Evolutionary conservation across 2,888 invertebrate species (phyloP), one percentile per base, ranked within the genome.

Genomic region (Lepidocyrtinus sp.): DNA sequence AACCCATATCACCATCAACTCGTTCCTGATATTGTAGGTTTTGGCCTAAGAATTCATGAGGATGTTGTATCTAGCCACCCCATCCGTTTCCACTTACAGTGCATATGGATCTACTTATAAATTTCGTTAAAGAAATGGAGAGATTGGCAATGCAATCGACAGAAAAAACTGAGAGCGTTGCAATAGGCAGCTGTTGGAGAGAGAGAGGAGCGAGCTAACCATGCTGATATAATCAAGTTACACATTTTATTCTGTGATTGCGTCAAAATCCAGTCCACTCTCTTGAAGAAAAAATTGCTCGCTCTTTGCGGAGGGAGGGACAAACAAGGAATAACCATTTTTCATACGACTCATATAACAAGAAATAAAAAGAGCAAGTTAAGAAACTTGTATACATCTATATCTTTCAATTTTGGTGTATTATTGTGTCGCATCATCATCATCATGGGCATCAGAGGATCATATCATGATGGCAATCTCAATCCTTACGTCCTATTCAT

Each of bases 281-380:
- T 50, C 50, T 17, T n/a, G n/a, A 50, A 50, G 50, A 50, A 50
- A n/a, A n/a, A 50, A 50, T 50, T 50, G 50, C 50, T 50, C 50
- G 15, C 50, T 50, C 17, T 50, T 50, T 36, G 36, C 36, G 50
- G 17, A 50, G 2, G 50, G 50, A 50, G 17, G 50, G 50, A 50
- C 50, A 50, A 50, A 50, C 50, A 50, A 50, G 17, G n/a, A 50
- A 50, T 50, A 50, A 50, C 5, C 50, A 12, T 50, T 50, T 50
- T 50, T 50, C 50, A 50, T 50, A 15, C 50, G 17, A 50, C 2
- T 7, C 15, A 50, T 17, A 50, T 50, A n/a, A n/a, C 50, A 50
- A 50, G 50, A 50, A 50, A 50, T 15, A 50, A 50, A 50, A 50
- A 2, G 50, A 50, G 12, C 50, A 50, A 50, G 50, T 50, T 2